Conservation (phyloP, 1,140 invertebrate genomes). For the Amphibalanus amphitrite region DNA sequence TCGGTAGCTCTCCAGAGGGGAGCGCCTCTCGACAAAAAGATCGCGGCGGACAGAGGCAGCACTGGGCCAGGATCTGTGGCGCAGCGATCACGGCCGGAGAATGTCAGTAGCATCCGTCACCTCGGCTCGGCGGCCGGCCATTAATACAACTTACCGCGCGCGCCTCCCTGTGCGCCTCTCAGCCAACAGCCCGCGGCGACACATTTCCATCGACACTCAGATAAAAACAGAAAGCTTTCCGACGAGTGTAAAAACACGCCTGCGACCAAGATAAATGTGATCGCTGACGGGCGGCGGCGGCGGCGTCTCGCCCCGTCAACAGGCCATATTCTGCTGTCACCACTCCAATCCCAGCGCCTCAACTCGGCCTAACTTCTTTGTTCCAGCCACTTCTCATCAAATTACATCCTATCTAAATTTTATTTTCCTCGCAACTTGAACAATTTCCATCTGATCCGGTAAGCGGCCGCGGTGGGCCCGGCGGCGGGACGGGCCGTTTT, state of each 20-base stretch:
- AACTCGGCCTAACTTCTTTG: not conserved
- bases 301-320: not conserved
- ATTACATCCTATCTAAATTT: conserved; percentile 2
- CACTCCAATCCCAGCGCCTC: not conserved
- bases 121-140: too few species aligned
- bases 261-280: not conserved
- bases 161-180: not conserved
- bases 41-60: not conserved
- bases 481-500: not conserved
- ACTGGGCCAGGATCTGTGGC: not conserved
- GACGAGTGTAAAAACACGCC: not conserved
- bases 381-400: not conserved
- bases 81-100: not conserved
- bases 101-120: not conserved
- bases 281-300: not conserved
- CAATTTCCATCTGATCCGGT: not conserved
- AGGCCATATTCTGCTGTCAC: not conserved
- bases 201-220: not conserved
- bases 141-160: not conserved
- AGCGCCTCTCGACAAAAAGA: not conserved
- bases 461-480: not conserved
- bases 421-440: not conserved
- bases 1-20: not conserved
- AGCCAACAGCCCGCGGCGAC: not conserved
- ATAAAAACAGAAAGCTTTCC: not conserved